Evolutionary conservation across 2,888 invertebrate species (phyloP), one percentile per base, ranked within the genome.

Genomic region (Pyrochroa serraticornis): DNA sequence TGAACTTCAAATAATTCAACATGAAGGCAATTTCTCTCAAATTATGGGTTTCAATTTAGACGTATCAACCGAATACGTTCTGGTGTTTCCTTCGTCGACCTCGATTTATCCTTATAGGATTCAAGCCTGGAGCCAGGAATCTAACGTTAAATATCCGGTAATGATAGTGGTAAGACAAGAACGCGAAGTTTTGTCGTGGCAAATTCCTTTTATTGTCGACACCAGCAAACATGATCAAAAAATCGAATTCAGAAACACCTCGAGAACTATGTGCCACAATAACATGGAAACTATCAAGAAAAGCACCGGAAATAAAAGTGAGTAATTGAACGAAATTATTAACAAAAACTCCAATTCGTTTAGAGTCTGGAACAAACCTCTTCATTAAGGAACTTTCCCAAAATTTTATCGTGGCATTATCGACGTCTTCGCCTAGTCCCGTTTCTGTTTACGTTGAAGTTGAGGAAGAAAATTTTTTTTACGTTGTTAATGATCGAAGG

Each of bases 141-240:
- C 22, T 5, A 22, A 22, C 22, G 5, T 22, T 5, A 22, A 22
- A 0, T 83, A 82, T 62, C 92, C 92, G 0, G 77, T 92, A 3
- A 83, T 92, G 65, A 84, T 92, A 52, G 91, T 91, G 0, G 88
- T 90, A 0, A 79, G 88, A 37, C 90, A 93, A 74, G 88, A 87
- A 65, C 85, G 85, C 72, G 88, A 88, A 43, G 87, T 92, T 1
- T 79, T 90, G 54, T 91, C 92, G 0, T 93, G 92, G 92, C 87
- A 90, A 71, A 80, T 93, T 6, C 93, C 92, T 0, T 81, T 89
- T 68, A 68, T 84, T 43, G 83, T 90, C 0, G 83, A 82, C 52
- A 65, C 70, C 2, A 53, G 60, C 3, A 58, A 36, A 14, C 77
- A 69, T 1, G 62, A 67, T 9, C 63, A 63, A 7, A 68, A 75